phyloP scores from a whole-genome alignment of 2,113 vertebrate genomes.

The Corvus hawaiiensis region DNA sequence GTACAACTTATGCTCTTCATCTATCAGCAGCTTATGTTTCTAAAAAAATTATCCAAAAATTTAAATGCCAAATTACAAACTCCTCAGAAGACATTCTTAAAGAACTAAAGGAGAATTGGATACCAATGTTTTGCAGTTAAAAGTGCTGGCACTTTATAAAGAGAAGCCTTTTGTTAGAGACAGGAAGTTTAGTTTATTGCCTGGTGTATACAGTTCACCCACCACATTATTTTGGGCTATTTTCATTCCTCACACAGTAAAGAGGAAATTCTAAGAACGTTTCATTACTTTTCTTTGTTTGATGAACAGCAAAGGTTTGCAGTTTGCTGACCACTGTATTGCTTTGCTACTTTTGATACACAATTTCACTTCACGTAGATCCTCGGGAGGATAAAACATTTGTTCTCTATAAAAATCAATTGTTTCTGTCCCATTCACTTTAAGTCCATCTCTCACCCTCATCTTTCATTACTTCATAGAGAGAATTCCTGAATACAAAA shows the following conservation, averaged over 20 bases:
- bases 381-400: not conserved
- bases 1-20: conserved; percentile 2
- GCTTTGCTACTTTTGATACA: conserved; percentile 28
- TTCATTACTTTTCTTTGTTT: conserved; percentile 54
- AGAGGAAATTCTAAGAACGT: conserved; percentile 51
- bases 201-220: conserved; percentile 48
- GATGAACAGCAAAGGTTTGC: conserved; percentile 26
- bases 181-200: conserved; percentile 60
- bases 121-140: conserved; percentile 40
- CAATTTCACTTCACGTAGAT: conserved; percentile 19
- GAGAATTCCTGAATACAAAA: not conserved
- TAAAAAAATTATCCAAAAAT: not conserved
- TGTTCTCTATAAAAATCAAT: not conserved
- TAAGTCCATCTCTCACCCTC: not conserved
- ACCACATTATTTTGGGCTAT: conserved; percentile 59
- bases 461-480: not conserved
- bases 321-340: conserved; percentile 21
- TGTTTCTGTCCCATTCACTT: conserved; percentile 2
- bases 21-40: conserved; percentile 25
- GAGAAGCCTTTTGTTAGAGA: conserved; percentile 54
- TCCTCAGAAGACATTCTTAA: conserved; percentile 26
- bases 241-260: conserved; percentile 58
- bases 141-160: conserved; percentile 54
- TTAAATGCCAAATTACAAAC: conserved; percentile 6
- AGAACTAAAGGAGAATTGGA: conserved; percentile 36